Percentiles rank a stretch among this genome's conserved stretches.
Evolutionary conservation across 2,113 vertebrate genomes (phyloP).

Genomic region (Anser cygnoides): DNA sequence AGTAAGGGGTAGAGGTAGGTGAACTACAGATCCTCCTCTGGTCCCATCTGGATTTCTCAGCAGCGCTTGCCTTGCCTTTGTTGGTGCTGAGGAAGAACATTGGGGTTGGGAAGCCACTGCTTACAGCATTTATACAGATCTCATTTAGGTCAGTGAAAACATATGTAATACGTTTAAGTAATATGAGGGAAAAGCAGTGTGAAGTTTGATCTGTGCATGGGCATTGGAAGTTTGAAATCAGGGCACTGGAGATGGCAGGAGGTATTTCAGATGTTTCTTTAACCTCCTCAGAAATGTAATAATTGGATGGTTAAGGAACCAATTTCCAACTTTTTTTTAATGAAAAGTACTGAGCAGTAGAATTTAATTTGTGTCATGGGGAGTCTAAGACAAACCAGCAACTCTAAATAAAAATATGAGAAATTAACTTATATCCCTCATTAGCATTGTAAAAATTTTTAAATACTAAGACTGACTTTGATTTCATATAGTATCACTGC

Average conservation of each 20-base stretch:
- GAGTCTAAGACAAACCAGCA: neutral
- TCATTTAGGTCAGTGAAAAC: neutral
- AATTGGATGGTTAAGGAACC: neutral
- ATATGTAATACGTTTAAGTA: neutral
- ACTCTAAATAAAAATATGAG: neutral
- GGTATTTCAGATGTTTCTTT: neutral
- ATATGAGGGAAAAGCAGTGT: neutral
- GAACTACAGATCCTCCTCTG: neutral
- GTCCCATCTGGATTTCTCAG: neutral
- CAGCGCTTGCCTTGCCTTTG: neutral
- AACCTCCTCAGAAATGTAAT: neutral
- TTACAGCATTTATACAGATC: neutral
- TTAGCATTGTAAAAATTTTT: neutral
- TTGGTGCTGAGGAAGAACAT: neutral
- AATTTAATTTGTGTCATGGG: neutral
- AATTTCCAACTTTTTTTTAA: neutral
- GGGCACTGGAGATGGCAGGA: neutral
- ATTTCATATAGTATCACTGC: neutral
- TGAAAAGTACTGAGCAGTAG: neutral
- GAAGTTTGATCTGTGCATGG: neutral
- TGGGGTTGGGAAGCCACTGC: neutral
- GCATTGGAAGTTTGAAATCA: neutral
- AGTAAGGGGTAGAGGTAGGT: neutral
- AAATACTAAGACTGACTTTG: neutral
- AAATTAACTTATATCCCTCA: neutral